These are phyloP conservation scores for Xenopus borealis DNA, from an alignment of 2,113 vertebrate genomes.

Conservation along the genomic window DNA sequence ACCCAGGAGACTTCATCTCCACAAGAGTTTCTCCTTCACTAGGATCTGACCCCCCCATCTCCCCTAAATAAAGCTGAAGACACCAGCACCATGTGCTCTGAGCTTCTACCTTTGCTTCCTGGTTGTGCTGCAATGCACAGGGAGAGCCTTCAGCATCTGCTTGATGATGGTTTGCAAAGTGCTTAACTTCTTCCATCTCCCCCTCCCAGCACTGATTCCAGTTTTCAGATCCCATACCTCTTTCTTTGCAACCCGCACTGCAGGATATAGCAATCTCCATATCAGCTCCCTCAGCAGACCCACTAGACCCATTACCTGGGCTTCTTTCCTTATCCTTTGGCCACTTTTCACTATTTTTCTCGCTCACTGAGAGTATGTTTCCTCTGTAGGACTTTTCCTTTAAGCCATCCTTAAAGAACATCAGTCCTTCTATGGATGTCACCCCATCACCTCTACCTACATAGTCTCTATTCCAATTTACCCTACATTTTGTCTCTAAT, in stretches of 20 bases:
- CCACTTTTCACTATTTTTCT: background rate
- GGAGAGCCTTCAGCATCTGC: background rate
- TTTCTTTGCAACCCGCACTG: background rate
- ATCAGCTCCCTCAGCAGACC: conserved; percentile 5
- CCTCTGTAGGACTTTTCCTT: background rate
- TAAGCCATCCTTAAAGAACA: background rate
- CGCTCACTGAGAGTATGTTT: background rate
- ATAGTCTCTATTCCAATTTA: background rate
- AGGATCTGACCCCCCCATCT: background rate
- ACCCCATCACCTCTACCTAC: background rate
- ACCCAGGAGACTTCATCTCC: background rate
- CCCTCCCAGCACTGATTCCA: background rate
- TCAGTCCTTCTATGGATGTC: background rate
- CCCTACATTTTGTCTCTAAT: background rate
- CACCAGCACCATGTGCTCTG: conserved; percentile 32
- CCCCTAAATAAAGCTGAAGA: conserved; percentile 36
- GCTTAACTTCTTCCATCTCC: conserved; percentile 22
- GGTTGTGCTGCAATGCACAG: background rate
- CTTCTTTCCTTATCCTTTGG: conserved; percentile 7
- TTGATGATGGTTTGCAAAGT: background rate
- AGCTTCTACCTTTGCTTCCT: background rate
- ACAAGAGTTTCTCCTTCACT: background rate
- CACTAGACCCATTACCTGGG: conserved; percentile 31
- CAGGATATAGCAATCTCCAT: background rate
- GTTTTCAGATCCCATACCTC: background rate